Evolutionary conservation across 2,113 vertebrate genomes (phyloP).

Genomic region (Neogobius melanostomus): DNA sequence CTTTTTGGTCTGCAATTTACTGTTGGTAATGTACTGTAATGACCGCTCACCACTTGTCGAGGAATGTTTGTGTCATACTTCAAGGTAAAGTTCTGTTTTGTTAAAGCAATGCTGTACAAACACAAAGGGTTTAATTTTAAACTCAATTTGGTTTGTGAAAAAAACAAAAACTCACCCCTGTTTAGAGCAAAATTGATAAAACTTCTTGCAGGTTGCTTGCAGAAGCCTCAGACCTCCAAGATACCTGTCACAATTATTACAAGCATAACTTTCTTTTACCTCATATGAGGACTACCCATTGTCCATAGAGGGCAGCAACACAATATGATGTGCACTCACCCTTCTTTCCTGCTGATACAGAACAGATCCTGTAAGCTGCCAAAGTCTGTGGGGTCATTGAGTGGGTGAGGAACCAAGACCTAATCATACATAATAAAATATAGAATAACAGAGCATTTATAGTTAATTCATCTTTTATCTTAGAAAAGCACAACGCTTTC

Average conservation of each 20-base stretch:
- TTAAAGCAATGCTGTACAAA: slow-evolving; percentile 77
- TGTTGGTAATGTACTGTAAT: not conserved
- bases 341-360: slow-evolving; percentile 84
- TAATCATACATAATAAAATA: slow-evolving; percentile 19
- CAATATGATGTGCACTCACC: slow-evolving; percentile 53
- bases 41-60: slow-evolving; percentile 79
- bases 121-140: not conserved
- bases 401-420: slow-evolving; percentile 80
- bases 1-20: not conserved
- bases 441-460: not conserved
- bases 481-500: too few species aligned
- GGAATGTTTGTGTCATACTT: slow-evolving; percentile 86
- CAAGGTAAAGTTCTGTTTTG: slow-evolving; percentile 84
- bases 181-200: slow-evolving; percentile 84
- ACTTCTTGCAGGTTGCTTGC: slow-evolving; percentile 85
- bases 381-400: slow-evolving; percentile 84
- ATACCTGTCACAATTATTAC: slow-evolving; percentile 65
- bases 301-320: not conserved
- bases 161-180: slow-evolving; percentile 75
- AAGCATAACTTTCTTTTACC: not conserved
- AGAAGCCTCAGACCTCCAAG: slow-evolving; percentile 81
- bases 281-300: not conserved
- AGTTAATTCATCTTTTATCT: too few species aligned
- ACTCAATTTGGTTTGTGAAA: not conserved
- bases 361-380: slow-evolving; percentile 82